Conservation (phyloP, 2,113 vertebrate genomes). For the Haliaeetus leucogaster region DNA sequence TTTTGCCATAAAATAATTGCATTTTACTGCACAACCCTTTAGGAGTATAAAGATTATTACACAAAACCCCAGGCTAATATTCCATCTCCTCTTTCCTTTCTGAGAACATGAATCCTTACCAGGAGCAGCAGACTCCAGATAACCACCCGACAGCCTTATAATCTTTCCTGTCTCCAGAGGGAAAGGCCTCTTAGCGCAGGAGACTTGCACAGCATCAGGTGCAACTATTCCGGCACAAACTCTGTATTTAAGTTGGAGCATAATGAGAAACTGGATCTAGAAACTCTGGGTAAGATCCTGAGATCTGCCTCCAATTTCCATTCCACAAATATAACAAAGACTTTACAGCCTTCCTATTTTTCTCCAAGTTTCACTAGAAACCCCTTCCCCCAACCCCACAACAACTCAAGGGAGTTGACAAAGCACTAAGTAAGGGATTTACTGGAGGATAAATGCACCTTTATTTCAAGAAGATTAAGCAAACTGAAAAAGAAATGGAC, state of each 20-base stretch:
- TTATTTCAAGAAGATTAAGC: conserved; percentile 26
- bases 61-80: neutral
- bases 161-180: neutral
- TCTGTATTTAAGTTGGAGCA: neutral
- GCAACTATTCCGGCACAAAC: neutral
- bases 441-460: conserved; percentile 11
- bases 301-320: neutral
- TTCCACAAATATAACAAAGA: neutral
- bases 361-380: neutral
- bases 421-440: conserved; percentile 26
- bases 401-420: neutral
- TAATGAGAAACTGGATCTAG: neutral
- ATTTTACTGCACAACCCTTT: neutral
- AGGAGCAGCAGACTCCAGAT: neutral
- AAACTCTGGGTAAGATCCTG: neutral
- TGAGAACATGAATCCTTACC: neutral
- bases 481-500: neutral
- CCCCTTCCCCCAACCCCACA: neutral
- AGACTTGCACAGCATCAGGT: neutral
- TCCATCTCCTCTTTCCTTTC: neutral
- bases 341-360: neutral
- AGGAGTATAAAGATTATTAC: neutral
- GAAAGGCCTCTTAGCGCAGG: neutral
- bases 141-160: neutral
- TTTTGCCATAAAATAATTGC: neutral